Evolutionary conservation across 2,113 vertebrate species (phyloP).

Genomic region (Scophthalmus maximus): DNA sequence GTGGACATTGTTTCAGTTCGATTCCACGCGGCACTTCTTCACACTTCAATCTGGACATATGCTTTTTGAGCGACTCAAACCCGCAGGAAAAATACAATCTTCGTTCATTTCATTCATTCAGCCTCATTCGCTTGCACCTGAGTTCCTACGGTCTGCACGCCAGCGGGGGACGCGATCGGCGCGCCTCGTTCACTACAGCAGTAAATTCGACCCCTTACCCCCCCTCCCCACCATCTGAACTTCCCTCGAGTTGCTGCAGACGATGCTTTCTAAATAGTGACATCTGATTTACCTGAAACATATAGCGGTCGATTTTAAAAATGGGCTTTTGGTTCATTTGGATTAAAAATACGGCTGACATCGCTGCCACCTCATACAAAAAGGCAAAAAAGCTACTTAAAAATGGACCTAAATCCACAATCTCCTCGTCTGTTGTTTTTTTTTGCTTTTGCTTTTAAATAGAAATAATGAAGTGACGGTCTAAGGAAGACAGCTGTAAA

Average conservation of each 20-base stretch:
- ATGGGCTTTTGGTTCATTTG: slow-evolving; percentile 61
- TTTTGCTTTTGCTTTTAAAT: slow-evolving; percentile 70
- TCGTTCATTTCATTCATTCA: slow-evolving; percentile 72
- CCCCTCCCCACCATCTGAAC: slow-evolving; percentile 13
- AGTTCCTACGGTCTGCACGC: slow-evolving; percentile 70
- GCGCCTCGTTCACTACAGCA: slow-evolving; percentile 44
- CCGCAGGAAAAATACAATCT: slow-evolving; percentile 75
- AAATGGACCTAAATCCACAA: slow-evolving; percentile 52
- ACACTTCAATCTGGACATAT: slow-evolving; percentile 47
- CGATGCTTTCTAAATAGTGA: slow-evolving; percentile 36
- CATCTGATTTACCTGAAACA: slow-evolving; percentile 31
- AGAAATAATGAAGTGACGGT: slow-evolving; percentile 67
- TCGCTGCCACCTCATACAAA: slow-evolving; percentile 60
- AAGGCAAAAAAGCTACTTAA: slow-evolving; percentile 70
- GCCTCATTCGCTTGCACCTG: slow-evolving; percentile 71
- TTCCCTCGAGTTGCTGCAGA: slow-evolving; percentile 25
- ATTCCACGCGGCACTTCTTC: too few relatives aligned
- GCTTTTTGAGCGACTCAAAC: slow-evolving; percentile 33
- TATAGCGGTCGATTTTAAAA: slow-evolving; percentile 47
- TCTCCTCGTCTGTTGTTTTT: slow-evolving; percentile 19
- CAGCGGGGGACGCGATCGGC: slow-evolving; percentile 55
- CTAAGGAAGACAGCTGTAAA: slow-evolving; percentile 63
- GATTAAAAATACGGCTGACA: slow-evolving; percentile 74
- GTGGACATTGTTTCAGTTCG: slow-evolving; percentile 29
- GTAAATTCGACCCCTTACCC: too few relatives aligned